phyloP scores from a whole-genome alignment of 2,113 vertebrate species.

The Anoura caudifer region DNA sequence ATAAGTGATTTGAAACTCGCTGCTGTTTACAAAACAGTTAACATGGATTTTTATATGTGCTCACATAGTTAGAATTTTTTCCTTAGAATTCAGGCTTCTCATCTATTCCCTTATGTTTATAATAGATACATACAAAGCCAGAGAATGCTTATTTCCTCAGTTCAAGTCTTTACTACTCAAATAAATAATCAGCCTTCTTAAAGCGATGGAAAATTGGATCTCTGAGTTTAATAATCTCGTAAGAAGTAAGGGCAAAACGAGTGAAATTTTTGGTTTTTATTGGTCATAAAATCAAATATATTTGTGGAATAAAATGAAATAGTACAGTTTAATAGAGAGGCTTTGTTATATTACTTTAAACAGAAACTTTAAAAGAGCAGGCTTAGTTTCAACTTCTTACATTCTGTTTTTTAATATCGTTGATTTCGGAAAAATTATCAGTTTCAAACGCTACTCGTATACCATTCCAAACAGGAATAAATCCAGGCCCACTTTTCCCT shows the following conservation, averaged over 20 bases:
- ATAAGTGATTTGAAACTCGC: conserved; percentile 11
- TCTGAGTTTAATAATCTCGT: conserved; percentile 55
- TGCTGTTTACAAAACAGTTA: background rate
- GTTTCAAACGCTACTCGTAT: background rate
- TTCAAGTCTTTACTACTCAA: conserved; percentile 46
- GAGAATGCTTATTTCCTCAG: conserved; percentile 49
- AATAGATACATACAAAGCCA: conserved; percentile 16
- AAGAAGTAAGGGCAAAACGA: conserved; percentile 54
- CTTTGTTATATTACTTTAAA: conserved; percentile 56
- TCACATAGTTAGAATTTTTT: background rate
- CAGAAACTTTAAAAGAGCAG: conserved; percentile 17
- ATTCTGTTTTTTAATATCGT: background rate
- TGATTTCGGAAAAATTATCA: conserved; percentile 24
- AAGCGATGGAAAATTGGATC: conserved; percentile 44
- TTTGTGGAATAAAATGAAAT: conserved; percentile 57
- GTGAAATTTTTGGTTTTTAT: conserved; percentile 63
- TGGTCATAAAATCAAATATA: conserved; percentile 58
- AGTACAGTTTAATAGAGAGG: conserved; percentile 6
- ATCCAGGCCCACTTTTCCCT: background rate
- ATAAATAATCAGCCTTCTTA: conserved; percentile 52
- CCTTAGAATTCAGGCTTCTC: background rate
- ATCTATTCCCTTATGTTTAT: background rate
- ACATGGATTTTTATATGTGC: background rate
- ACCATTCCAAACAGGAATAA: background rate
- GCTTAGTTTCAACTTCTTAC: conserved; percentile 16